These are phyloP conservation scores for Vimba vimba DNA, from an alignment of 2,113 vertebrate genomes.

Conservation along the genomic window DNA sequence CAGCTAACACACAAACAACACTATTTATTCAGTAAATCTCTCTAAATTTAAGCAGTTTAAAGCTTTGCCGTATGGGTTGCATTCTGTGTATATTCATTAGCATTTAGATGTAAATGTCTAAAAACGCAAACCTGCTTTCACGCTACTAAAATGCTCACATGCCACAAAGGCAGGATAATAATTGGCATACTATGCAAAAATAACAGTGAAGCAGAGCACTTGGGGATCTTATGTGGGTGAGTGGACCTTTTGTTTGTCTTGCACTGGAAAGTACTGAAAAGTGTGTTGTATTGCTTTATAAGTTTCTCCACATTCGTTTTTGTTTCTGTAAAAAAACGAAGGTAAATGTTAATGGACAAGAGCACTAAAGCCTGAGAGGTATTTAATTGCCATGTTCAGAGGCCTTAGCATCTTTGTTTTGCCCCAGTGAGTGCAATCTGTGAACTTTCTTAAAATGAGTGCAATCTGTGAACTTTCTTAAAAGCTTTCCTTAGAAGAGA, in stretches of 20 bases:
- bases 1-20: not conserved
- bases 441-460: not conserved
- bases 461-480: conserved; percentile 23
- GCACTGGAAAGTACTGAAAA: not conserved
- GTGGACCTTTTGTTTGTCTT: not conserved
- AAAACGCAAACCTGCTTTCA: not conserved
- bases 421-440: conserved; percentile 22
- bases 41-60: not conserved
- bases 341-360: conserved; percentile 40
- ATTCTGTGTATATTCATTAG: not conserved
- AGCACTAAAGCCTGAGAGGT: conserved; percentile 20
- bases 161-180: not conserved
- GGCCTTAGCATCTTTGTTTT: conserved; percentile 34
- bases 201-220: not conserved
- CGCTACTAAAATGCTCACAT: not conserved
- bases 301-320: conserved; percentile 8
- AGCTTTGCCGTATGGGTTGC: not conserved
- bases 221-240: not conserved
- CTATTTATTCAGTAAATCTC: not conserved
- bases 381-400: conserved; percentile 26
- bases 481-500: conserved; percentile 21
- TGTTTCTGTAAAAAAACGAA: not conserved
- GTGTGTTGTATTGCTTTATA: not conserved
- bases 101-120: not conserved
- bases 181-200: not conserved